A percentile compares a stretch with the other conserved stretches of the same genome.
These are phyloP conservation scores for Lutjanus campechanus DNA, from an alignment of 2,797 vertebrate species.

Conservation along the genomic window DNA sequence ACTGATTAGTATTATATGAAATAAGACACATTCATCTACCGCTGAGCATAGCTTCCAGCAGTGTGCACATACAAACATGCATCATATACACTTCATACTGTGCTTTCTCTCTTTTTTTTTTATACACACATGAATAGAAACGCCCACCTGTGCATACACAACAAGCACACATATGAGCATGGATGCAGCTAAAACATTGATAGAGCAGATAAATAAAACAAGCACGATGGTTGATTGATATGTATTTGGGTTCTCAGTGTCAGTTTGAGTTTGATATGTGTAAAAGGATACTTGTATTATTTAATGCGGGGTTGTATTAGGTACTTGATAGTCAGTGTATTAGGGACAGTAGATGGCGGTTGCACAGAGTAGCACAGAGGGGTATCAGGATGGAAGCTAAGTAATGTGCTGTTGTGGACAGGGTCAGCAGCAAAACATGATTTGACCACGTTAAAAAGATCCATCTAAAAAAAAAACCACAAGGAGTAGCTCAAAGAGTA, in stretches of 20 bases:
- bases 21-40: constrained; percentile 39
- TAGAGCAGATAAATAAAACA: not conserved
- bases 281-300: not conserved
- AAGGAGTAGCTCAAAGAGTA: too few relatives aligned
- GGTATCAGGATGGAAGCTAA: too few relatives aligned
- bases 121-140: constrained; percentile 14
- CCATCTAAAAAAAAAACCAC: too few relatives aligned
- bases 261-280: not conserved
- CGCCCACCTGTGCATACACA: not conserved
- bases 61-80: constrained; percentile 9
- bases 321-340: too few relatives aligned
- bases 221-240: not conserved
- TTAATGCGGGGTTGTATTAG: too few relatives aligned
- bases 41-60: constrained; percentile 16
- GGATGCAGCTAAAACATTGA: not conserved
- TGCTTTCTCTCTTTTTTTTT: not conserved
- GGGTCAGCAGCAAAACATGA: too few relatives aligned
- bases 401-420: too few relatives aligned
- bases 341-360: too few relatives aligned
- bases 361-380: too few relatives aligned
- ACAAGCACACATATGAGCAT: not conserved
- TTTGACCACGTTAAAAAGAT: too few relatives aligned
- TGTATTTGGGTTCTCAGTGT: not conserved
- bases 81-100: not conserved
- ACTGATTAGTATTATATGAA: constrained; percentile 57